Conservation (phyloP, 2,113 vertebrate genomes). For the Montifringilla adamsi region DNA sequence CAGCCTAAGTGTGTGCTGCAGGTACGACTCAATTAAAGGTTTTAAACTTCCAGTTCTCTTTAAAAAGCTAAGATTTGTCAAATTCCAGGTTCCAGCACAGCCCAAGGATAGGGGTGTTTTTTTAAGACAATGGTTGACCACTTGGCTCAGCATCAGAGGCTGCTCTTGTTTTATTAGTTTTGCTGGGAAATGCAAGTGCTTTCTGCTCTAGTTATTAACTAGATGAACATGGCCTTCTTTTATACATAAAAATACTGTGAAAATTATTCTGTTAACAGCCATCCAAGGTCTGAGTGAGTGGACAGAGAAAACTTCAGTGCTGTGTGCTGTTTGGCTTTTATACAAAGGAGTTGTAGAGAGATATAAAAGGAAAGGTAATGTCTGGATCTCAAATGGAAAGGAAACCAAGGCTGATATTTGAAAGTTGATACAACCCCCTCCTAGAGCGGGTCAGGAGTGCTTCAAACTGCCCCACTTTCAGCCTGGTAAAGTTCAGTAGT, state of each 20-base stretch:
- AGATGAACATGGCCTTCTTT: neutral
- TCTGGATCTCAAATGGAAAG: neutral
- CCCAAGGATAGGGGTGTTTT: neutral
- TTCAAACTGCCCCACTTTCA: neutral
- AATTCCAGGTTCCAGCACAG: neutral
- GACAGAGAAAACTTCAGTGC: neutral
- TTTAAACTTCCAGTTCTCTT: neutral
- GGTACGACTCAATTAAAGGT: neutral
- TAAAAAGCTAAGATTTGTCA: neutral
- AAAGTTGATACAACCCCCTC: neutral
- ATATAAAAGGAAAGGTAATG: neutral
- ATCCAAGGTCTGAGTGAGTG: neutral
- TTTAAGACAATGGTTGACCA: neutral
- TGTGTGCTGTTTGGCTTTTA: neutral
- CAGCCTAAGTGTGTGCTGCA: neutral
- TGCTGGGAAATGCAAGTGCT: neutral
- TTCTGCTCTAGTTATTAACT: neutral
- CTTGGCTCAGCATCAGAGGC: neutral
- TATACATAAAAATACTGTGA: neutral
- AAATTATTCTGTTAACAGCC: neutral
- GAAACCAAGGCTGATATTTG: neutral
- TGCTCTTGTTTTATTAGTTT: neutral
- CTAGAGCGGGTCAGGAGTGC: neutral
- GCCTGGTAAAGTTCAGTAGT: fast-evolving
- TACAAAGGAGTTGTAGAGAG: neutral